A percentile compares a stretch with the other conserved stretches of the same genome.
phyloP scores from a whole-genome alignment of 2,113 vertebrate species.

The Notarius quadriscutis region DNA sequence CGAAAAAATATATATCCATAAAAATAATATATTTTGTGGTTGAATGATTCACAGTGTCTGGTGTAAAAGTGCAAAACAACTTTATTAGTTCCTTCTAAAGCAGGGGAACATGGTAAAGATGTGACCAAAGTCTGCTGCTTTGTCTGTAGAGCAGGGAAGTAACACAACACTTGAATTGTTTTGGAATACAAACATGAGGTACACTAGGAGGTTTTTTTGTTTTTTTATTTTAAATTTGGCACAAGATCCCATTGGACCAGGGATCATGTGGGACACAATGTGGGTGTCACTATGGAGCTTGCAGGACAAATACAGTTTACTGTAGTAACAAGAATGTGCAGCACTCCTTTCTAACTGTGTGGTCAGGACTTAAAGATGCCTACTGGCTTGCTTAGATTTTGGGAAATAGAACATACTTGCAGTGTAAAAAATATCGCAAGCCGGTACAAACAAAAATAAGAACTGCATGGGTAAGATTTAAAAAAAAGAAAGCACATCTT shows the following conservation, averaged over 20 bases:
- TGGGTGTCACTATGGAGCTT: neutral
- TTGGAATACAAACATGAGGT: neutral
- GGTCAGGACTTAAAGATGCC: neutral
- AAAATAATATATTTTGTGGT: neutral
- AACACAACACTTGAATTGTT: neutral
- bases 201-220: neutral
- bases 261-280: neutral
- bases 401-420: neutral
- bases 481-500: neutral
- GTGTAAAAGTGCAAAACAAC: neutral
- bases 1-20: neutral
- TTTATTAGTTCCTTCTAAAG: neutral
- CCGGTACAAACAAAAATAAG: neutral
- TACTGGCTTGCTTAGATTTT: neutral
- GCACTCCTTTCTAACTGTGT: neutral
- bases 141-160: neutral
- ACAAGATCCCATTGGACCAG: neutral
- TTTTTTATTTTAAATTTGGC: neutral
- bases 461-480: neutral
- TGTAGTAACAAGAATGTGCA: neutral
- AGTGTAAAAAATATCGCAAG: neutral
- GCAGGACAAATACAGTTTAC: neutral
- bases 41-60: neutral
- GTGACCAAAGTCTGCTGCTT: neutral
- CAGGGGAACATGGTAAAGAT: neutral